Percentiles rank a stretch among this genome's conserved stretches.
phyloP scores from a whole-genome alignment of 2,113 vertebrate genomes.

The Rissa tridactyla region DNA sequence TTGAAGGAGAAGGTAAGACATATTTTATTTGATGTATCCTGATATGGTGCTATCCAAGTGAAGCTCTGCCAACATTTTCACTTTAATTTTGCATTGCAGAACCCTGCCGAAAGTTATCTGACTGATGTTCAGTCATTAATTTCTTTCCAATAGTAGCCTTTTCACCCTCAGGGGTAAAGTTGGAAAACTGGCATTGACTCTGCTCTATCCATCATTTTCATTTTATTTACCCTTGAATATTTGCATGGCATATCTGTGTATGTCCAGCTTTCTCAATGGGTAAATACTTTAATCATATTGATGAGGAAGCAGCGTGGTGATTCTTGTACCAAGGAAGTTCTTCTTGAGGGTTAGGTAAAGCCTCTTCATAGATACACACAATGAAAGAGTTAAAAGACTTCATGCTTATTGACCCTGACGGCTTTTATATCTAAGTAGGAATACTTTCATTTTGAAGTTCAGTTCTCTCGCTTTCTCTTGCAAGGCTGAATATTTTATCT shows the following conservation, averaged over 20 bases:
- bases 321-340: background rate
- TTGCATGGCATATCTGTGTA: background rate
- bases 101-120: background rate
- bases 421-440: background rate
- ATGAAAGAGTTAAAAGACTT: background rate
- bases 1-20: background rate
- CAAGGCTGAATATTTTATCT: background rate
- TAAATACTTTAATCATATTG: background rate
- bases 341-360: background rate
- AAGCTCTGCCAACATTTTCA: background rate
- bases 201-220: background rate
- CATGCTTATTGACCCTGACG: background rate
- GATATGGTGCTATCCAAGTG: background rate
- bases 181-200: background rate
- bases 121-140: background rate
- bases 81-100: conserved; percentile 16
- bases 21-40: conserved; percentile 13
- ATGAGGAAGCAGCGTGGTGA: background rate
- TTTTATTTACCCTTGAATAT: background rate
- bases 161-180: background rate
- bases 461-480: background rate
- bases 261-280: background rate
- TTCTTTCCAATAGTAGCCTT: background rate
- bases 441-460: background rate
- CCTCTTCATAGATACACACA: background rate